Conservation (phyloP, 1,140 invertebrate species). For the Aphelinus certus region DNA sequence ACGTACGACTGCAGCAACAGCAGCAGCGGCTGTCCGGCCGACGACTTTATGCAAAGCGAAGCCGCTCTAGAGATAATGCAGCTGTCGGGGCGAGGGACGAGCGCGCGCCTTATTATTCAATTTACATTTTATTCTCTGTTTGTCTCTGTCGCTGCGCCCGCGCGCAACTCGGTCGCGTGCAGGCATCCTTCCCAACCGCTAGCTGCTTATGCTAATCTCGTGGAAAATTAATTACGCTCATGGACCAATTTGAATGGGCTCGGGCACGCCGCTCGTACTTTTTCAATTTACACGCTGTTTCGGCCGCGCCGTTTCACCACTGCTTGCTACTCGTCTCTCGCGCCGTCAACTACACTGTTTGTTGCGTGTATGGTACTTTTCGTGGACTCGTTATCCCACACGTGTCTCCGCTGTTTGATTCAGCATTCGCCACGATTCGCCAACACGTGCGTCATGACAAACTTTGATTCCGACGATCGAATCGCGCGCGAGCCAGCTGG, state of each 20-base stretch:
- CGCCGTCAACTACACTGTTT: no score
- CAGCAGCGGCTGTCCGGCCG: neutral
- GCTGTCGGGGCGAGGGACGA: no score
- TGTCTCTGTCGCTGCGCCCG: neutral
- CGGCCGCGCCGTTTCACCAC: neutral
- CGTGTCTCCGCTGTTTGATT: no score
- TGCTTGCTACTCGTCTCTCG: no score
- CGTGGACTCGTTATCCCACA: no score
- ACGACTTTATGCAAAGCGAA: neutral
- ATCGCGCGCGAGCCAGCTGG: no score
- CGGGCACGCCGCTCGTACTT: neutral
- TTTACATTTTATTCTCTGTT: conserved; percentile 3
- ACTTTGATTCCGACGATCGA: no score
- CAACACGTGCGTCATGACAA: no score
- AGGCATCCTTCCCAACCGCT: no score
- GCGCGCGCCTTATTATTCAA: neutral
- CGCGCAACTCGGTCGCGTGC: neutral
- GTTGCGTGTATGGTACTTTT: no score
- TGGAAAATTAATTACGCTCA: conserved; percentile 23
- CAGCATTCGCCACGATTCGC: no score
- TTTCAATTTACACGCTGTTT: neutral
- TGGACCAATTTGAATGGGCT: neutral
- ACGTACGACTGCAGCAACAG: neutral
- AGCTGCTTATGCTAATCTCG: conserved; percentile 8
- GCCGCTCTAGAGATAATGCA: conserved; percentile 1